phyloP scores from a whole-genome alignment of 1,140 invertebrate genomes.

The Phymastichus coffea region DNA sequence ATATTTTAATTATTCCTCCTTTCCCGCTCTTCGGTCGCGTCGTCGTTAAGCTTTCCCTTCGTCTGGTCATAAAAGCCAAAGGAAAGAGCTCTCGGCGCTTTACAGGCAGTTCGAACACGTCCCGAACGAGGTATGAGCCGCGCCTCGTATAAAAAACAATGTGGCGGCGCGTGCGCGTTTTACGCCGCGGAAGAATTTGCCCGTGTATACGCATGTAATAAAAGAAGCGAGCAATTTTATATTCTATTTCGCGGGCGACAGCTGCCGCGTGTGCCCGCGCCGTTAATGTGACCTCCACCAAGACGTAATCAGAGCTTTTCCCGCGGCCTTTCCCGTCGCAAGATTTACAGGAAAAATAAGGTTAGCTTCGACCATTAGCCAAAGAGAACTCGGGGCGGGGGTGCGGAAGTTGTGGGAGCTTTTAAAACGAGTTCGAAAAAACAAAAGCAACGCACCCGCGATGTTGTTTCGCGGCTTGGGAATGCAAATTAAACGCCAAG shows the following conservation, averaged over 20 bases:
- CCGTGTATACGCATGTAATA: neutral
- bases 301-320: constrained; percentile 5
- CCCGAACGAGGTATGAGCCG: no score
- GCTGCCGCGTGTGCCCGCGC: neutral
- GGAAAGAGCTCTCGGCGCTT: no score
- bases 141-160: constrained; percentile 2
- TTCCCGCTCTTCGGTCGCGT: no score
- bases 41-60: no score
- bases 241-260: constrained; percentile 15
- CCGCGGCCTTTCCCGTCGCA: no score
- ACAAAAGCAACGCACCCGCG: constrained; percentile 13
- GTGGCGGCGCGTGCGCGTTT: neutral
- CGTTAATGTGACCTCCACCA: neutral
- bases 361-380: no score
- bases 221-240: neutral
- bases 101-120: no score
- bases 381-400: no score
- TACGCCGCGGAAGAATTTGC: neutral
- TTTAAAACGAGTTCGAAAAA: no score
- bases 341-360: no score
- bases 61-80: no score
- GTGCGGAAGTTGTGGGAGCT: neutral
- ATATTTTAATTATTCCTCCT: no score
- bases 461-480: neutral
- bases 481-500: constrained; percentile 17